Conservation (phyloP, 1,140 invertebrate species). For the Grapholita molesta region DNA sequence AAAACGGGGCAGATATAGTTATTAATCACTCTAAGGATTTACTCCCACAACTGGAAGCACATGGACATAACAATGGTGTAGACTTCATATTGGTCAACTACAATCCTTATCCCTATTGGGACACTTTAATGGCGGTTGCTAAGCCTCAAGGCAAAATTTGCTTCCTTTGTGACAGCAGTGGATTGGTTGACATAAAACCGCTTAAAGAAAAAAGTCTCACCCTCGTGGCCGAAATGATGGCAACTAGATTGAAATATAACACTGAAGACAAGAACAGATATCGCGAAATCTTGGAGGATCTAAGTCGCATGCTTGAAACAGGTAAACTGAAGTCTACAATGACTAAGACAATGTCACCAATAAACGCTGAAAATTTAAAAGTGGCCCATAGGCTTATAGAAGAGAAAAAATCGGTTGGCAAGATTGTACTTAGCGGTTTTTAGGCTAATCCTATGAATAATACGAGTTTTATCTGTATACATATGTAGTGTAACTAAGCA, state of each 20-base stretch:
- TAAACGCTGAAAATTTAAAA: constrained; percentile 58
- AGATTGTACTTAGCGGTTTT: constrained; percentile 55
- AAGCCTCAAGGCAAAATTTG: constrained; percentile 67
- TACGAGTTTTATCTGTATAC: no score
- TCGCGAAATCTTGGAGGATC: constrained; percentile 50
- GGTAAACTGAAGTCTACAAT: constrained; percentile 51
- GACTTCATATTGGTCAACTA: constrained; percentile 65
- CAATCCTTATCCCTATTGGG: constrained; percentile 65
- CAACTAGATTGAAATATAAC: constrained; percentile 59
- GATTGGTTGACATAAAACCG: constrained; percentile 49
- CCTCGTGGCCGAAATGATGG: constrained; percentile 64
- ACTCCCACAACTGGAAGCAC: constrained; percentile 44
- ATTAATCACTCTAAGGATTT: constrained; percentile 56
- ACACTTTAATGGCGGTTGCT: constrained; percentile 55
- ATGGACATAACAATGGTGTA: constrained; percentile 46
- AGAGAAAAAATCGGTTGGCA: constrained; percentile 49
- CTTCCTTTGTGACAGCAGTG: constrained; percentile 58
- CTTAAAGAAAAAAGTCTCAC: constrained; percentile 67
- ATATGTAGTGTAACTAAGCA: no score
- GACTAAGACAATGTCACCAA: constrained; percentile 50
- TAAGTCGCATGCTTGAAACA: constrained; percentile 53
- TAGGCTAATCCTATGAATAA: constrained; percentile 24
- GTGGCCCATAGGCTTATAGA: constrained; percentile 56
- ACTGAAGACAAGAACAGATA: constrained; percentile 56
- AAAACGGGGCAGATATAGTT: constrained; percentile 49